Base-by-base conservation (phyloP, 2,113 vertebrate species). In the Sylvietta virens region DNA sequence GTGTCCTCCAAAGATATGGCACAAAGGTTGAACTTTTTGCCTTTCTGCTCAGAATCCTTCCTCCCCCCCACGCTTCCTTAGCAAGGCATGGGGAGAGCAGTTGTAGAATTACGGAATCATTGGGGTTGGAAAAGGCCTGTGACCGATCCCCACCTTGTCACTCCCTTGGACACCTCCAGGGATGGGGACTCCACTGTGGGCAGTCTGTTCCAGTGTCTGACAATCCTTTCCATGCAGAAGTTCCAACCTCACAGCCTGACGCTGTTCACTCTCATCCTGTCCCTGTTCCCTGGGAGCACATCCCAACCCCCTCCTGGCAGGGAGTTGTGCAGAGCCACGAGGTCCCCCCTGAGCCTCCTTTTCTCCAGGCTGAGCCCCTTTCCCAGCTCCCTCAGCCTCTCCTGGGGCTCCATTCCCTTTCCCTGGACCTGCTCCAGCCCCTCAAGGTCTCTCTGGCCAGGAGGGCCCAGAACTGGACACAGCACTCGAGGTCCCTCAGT, bases 401-500 rank as follows among this genome's bases (percentile, higher is more conserved):
- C n/a, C n/a, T n/a, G n/a, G n/a, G n/a, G n/a, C n/a, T n/a, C n/a
- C n/a, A n/a, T n/a, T 62, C 56, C 37, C 48, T 53, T 53, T 13
- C 54, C 56, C 65, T 48, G 40, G n/a, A 40, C 85, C 5, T 0
- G 0, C 48, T 79, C 13, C 74, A 62, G 40, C 24, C 48, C 48
- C 61, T 86, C 51, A 0, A 16, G 4, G 51, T 30, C 42, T 57
- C 15, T 30, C 42, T 58, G 61, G 51, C 44, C 51, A 5, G 1
- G 13, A 39, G n/a, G 15, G 19, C 28, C 50, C 47, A 54, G 65
- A 35, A 31, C 42, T 64, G 85, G 48, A 10, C n/a, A 7, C 30
- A 8, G 64, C 28, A 3, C 65, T 31, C 0, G 1, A 48, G 13
- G 26, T 4, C 1, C 48, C 30, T 62, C n/a, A 62, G 73, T 56